Percentiles rank a stretch among this genome's conserved stretches.
These are phyloP conservation scores for Urocyon cinereoargenteus DNA, from an alignment of 2,797 vertebrate genomes.

Conservation along the genomic window DNA sequence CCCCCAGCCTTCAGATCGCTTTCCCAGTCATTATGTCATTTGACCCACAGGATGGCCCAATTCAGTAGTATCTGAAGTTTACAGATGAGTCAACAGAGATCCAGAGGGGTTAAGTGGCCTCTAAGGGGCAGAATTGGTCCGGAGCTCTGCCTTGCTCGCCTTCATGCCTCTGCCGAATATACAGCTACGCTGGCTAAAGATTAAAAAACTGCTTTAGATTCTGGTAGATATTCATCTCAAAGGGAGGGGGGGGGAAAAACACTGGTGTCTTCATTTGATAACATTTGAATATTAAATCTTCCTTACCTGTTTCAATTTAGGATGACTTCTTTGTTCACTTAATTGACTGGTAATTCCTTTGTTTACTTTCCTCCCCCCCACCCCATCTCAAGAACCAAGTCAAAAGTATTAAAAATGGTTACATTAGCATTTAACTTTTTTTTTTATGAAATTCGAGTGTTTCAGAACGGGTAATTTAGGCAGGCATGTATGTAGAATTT, in stretches of 20 bases:
- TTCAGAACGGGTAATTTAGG: conserved; percentile 76
- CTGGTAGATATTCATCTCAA: conserved; percentile 72
- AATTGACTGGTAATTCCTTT: conserved; percentile 78
- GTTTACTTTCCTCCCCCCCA: conserved; percentile 70
- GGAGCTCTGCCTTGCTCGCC: background rate
- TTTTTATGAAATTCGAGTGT: conserved; percentile 72
- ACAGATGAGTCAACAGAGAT: background rate
- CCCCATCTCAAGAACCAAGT: conserved; percentile 67
- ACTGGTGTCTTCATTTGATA: conserved; percentile 57
- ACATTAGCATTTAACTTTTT: conserved; percentile 72
- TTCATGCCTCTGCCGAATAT: conserved; percentile 1
- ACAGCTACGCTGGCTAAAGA: background rate
- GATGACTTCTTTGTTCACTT: conserved; percentile 69
- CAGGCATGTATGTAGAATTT: conserved; percentile 75
- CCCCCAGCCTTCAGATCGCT: background rate
- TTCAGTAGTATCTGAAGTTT: conserved; percentile 11
- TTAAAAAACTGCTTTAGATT: conserved; percentile 72
- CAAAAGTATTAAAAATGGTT: conserved; percentile 71
- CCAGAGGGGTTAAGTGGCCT: conserved; percentile 17
- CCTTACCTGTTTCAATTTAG: conserved; percentile 71
- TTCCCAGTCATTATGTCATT: conserved; percentile 29
- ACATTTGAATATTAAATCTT: conserved; percentile 76
- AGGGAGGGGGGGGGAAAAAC: background rate
- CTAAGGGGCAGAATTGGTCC: conserved; percentile 17
- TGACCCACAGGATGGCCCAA: background rate